These are phyloP conservation scores for Trichonephila clavata DNA, from an alignment of 1,140 invertebrate genomes.

Conservation along the genomic window DNA sequence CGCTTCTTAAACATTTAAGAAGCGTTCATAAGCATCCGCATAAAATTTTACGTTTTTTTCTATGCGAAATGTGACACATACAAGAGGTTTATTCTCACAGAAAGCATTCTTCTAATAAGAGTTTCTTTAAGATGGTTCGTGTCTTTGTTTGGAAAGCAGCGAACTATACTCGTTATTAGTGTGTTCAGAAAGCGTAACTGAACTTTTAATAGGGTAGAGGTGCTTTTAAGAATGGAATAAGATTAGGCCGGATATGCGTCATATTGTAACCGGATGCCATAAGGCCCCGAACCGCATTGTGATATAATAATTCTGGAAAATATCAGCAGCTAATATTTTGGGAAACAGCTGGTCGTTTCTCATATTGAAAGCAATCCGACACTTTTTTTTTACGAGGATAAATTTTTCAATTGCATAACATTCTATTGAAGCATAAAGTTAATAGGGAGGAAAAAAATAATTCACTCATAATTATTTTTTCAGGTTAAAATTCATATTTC, in stretches of 20 bases:
- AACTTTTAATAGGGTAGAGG: constrained; percentile 42
- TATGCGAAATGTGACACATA: background rate
- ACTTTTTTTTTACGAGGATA: no score
- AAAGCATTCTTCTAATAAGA: background rate
- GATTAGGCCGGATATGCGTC: constrained; percentile 63
- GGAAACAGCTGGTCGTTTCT: background rate
- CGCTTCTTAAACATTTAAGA: no score
- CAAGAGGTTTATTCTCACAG: background rate
- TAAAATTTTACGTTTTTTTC: background rate
- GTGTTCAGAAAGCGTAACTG: constrained; percentile 27
- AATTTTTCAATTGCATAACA: no score
- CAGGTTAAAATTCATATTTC: no score
- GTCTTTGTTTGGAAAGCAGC: background rate
- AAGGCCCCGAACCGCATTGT: background rate
- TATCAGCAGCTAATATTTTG: background rate
- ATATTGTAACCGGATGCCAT: constrained; percentile 17
- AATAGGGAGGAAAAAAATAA: no score
- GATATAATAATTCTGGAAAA: background rate
- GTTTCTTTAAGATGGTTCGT: background rate
- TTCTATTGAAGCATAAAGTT: no score
- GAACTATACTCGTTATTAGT: constrained; percentile 8
- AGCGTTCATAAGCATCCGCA: no score
- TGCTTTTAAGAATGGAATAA: constrained; percentile 40
- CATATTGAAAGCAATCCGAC: no score
- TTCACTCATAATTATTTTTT: no score